phyloP scores from a whole-genome alignment of 2,888 invertebrate genomes.

The Priapulus caudatus region DNA sequence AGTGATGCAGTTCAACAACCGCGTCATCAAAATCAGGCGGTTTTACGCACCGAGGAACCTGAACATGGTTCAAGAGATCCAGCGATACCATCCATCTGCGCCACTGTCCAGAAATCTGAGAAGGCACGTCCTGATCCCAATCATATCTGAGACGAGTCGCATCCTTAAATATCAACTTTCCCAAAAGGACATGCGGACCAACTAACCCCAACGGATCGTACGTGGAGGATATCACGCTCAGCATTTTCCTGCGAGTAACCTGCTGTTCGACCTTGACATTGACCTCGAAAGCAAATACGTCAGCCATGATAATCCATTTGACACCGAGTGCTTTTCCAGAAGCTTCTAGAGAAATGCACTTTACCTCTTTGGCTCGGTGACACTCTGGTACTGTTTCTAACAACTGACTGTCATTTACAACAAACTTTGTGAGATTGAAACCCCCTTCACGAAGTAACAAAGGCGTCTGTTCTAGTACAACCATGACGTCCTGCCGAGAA shows the following conservation, averaged over 20 bases:
- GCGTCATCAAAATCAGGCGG: slow-evolving; percentile 4
- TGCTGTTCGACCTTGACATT: neutral
- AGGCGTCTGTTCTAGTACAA: neutral
- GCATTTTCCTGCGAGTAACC: neutral
- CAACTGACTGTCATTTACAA: neutral
- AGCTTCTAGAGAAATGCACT: neutral
- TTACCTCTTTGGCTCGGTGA: neutral
- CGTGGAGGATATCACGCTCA: neutral
- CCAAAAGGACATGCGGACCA: neutral
- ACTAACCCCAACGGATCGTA: neutral
- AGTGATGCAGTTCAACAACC: slow-evolving; percentile 8
- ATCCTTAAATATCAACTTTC: neutral
- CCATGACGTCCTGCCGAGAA: neutral
- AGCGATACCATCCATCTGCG: neutral
- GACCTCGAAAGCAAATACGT: neutral
- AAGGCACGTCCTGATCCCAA: neutral
- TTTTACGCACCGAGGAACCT: slow-evolving; percentile 2
- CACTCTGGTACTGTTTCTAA: neutral
- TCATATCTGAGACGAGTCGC: neutral
- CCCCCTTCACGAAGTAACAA: neutral
- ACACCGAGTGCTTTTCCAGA: slow-evolving; percentile 1
- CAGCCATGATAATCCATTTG: neutral
- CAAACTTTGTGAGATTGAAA: neutral
- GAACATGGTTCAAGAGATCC: neutral
- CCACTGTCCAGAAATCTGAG: neutral